A percentile compares a stretch with the other conserved stretches of the same genome.
Conservation (phyloP, 2,888 invertebrate genomes). For the Acanthopleura granulata region DNA sequence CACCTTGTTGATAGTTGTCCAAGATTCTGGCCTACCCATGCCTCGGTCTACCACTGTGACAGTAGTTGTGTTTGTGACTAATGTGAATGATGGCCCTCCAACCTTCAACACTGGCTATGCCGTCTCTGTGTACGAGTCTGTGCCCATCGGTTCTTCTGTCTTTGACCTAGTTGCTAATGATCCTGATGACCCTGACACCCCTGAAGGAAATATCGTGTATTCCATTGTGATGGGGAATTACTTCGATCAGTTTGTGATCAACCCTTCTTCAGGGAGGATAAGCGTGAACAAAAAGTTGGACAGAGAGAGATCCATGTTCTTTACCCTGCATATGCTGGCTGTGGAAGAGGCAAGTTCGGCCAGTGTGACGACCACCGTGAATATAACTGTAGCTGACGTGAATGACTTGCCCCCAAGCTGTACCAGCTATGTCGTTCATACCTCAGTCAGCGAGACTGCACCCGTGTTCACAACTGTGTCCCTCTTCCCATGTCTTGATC, state of each 20-base stretch:
- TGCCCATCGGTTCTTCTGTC: conserved; percentile 28
- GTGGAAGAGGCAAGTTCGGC: conserved; percentile 37
- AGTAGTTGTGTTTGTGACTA: conserved; percentile 40
- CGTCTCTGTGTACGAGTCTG: conserved; percentile 23
- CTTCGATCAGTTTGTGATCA: conserved; percentile 38
- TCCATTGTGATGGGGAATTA: conserved; percentile 41
- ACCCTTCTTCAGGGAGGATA: conserved; percentile 27
- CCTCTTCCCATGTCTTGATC: conserved; percentile 28
- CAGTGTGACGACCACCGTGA: conserved; percentile 32
- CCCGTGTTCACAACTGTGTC: conserved; percentile 25
- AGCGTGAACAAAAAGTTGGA: conserved; percentile 21
- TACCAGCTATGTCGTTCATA: conserved; percentile 31
- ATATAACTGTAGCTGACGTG: conserved; percentile 33
- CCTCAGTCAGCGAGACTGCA: conserved; percentile 35
- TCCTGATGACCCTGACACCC: conserved; percentile 37
- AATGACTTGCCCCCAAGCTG: conserved; percentile 45
- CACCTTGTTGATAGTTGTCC: conserved; percentile 23
- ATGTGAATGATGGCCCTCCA: conserved; percentile 50
- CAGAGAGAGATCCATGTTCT: conserved; percentile 21
- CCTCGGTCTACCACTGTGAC: conserved; percentile 32
- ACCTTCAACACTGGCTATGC: conserved; percentile 34
- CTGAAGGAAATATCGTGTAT: conserved; percentile 42
- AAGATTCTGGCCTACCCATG: conserved; percentile 21
- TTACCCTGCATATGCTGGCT: conserved; percentile 24
- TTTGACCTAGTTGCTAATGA: conserved; percentile 41